These are phyloP conservation scores for Hoplias malabaricus DNA, from an alignment of 2,113 vertebrate species.

Conservation along the genomic window DNA sequence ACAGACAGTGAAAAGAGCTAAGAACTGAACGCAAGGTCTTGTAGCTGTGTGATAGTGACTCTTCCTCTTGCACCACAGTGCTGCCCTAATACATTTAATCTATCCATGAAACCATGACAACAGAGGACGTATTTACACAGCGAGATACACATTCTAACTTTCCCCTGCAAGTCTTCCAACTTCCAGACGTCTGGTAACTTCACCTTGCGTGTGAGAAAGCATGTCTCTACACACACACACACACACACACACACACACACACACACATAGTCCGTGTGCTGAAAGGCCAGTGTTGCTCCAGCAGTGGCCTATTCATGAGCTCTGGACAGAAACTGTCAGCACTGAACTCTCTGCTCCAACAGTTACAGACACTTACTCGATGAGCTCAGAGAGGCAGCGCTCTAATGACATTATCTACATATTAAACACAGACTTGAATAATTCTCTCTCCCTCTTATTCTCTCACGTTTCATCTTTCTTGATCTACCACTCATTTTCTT, in stretches of 20 bases:
- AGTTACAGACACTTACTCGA: constrained; percentile 59
- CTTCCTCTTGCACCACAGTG: no score
- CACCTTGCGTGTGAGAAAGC: background rate
- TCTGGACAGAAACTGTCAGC: constrained; percentile 60
- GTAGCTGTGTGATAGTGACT: no score
- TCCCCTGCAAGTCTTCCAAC: background rate
- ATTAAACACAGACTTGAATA: constrained; percentile 52
- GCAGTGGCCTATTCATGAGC: constrained; percentile 28
- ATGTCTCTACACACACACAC: constrained; percentile 7
- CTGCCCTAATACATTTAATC: no score
- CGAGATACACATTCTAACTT: no score
- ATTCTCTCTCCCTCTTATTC: constrained; percentile 2
- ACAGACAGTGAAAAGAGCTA: no score
- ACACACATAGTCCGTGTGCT: constrained; percentile 24
- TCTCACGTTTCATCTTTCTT: background rate
- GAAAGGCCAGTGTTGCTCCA: constrained; percentile 51
- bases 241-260: constrained; percentile 9
- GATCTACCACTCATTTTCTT: background rate
- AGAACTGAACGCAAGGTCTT: no score
- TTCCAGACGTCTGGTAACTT: constrained; percentile 1
- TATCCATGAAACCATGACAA: no score
- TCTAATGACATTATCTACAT: constrained; percentile 64
- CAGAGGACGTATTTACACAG: no score
- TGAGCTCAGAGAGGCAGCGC: constrained; percentile 48
- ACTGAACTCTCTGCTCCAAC: constrained; percentile 52